phyloP scores from a whole-genome alignment of 1,140 invertebrate genomes.

The Diploscapter pachys region DNA sequence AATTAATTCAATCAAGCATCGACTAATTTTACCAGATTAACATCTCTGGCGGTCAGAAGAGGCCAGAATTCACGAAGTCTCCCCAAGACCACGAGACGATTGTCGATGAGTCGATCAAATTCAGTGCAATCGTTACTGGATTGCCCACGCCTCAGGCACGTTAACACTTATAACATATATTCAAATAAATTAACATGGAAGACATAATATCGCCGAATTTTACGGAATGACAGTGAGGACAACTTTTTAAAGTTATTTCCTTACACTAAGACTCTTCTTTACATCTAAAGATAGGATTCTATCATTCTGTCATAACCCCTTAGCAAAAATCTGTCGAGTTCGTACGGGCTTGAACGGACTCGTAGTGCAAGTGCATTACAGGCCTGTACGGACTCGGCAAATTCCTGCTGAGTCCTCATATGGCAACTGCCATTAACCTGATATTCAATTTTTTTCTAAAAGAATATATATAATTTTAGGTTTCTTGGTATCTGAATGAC shows the following conservation, averaged over 20 bases:
- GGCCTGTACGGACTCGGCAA: no score
- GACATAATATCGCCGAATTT: no score
- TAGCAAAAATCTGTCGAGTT: neutral
- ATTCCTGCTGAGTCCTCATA: no score
- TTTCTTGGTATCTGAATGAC: conserved; percentile 74
- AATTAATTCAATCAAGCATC: no score
- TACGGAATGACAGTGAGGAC: no score
- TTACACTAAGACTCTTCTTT: neutral
- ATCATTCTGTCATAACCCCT: neutral
- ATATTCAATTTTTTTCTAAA: no score
- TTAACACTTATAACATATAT: neutral
- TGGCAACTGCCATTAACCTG: no score
- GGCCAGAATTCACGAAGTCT: conserved; percentile 51
- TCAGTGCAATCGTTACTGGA: conserved; percentile 76
- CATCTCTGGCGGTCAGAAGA: conserved; percentile 24
- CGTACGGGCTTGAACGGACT: no score
- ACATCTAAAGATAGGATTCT: neutral
- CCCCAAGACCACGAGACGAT: conserved; percentile 64
- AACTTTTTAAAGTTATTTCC: no score
- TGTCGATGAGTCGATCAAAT: conserved; percentile 64
- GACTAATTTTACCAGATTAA: conserved; percentile 21
- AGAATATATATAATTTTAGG: conserved; percentile 57
- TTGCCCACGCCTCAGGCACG: conserved; percentile 72
- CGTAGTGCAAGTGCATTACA: no score
- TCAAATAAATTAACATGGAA: no score